Percentiles rank a stretch among this genome's conserved stretches.
Evolutionary conservation across 2,113 vertebrate species (phyloP).

Genomic region (Poicephalus meyeri): DNA sequence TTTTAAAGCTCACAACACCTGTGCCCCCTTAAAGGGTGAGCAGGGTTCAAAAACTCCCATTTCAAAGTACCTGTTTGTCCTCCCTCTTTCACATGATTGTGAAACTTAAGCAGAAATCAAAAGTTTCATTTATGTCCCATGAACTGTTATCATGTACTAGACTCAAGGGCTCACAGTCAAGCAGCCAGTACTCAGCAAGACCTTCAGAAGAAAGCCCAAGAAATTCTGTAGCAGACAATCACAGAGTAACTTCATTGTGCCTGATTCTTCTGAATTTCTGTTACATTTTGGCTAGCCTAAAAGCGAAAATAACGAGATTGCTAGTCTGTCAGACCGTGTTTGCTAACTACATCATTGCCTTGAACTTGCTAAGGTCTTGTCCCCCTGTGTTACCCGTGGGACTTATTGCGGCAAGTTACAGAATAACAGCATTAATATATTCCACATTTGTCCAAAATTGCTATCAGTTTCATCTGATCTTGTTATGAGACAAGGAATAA

Average conservation of each 20-base stretch:
- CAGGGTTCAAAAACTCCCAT: not conserved
- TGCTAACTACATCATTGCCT: not conserved
- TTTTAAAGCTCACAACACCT: not conserved
- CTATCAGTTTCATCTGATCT: not conserved
- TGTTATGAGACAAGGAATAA: not conserved
- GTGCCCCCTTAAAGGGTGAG: not conserved
- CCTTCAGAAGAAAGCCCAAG: not conserved
- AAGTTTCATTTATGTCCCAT: not conserved
- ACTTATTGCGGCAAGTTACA: not conserved
- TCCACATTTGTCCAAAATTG: not conserved
- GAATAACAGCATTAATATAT: not conserved
- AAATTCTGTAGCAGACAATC: not conserved
- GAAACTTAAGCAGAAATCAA: not conserved
- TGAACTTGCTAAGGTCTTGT: not conserved
- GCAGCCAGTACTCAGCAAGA: accelerated
- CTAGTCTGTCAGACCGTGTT: not conserved
- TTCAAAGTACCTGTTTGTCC: not conserved
- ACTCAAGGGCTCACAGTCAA: not conserved
- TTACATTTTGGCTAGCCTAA: not conserved
- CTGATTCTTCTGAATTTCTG: not conserved
- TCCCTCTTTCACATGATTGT: accelerated
- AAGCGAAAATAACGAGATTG: not conserved
- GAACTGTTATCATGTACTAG: accelerated
- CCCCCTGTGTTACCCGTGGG: not conserved
- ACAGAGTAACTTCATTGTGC: not conserved